Evolutionary conservation across 2,888 invertebrate species (phyloP).

Genomic region (Drosophila mayaguana): DNA sequence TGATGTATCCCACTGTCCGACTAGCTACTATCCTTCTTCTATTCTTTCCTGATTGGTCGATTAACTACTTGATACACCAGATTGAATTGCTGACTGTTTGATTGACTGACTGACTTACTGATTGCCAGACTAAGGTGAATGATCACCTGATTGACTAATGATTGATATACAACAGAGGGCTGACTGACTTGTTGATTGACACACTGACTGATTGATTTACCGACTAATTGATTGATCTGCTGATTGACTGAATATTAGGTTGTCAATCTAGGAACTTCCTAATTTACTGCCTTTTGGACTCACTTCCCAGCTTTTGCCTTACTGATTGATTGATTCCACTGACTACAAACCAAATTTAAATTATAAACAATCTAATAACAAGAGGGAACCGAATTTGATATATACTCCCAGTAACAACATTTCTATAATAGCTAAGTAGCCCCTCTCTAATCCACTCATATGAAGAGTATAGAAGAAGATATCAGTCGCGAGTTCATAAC

Average conservation of each 20-base stretch:
- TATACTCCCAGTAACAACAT: background rate
- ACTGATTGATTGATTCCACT: too few species aligned
- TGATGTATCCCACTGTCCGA: background rate
- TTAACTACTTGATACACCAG: background rate
- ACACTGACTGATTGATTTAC: background rate
- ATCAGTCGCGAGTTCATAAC: constrained; percentile 14
- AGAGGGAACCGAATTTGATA: too few species aligned
- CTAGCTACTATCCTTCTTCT: background rate
- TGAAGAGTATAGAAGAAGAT: background rate
- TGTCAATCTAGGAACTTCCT: background rate
- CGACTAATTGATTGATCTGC: too few species aligned
- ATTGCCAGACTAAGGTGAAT: background rate
- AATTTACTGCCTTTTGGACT: background rate
- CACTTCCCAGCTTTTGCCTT: too few species aligned
- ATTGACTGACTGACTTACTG: background rate
- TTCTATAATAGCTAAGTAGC: background rate
- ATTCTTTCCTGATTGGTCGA: background rate
- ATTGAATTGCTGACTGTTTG: background rate
- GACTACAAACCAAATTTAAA: too few species aligned
- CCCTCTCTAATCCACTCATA: background rate
- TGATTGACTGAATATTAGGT: background rate
- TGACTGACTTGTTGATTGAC: background rate
- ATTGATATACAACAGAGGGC: too few species aligned
- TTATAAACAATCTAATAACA: too few species aligned
- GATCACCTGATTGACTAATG: background rate